Conservation (phyloP, 2,888 invertebrate species). For the Synergus gifuensis region DNA sequence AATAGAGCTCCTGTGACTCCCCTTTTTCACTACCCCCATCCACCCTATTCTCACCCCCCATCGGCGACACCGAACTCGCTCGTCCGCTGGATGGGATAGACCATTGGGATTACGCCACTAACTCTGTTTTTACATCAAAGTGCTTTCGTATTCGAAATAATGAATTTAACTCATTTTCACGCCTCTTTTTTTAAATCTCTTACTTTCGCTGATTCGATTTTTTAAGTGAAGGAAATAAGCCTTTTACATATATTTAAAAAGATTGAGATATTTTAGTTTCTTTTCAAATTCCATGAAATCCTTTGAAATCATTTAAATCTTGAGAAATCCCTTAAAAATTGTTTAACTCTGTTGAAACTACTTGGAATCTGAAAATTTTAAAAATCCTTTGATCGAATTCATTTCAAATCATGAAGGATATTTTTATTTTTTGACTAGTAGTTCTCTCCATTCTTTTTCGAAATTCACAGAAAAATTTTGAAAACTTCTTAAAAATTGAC, state of each 20-base stretch:
- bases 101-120: conserved; percentile 68
- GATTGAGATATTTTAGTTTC: too few relatives aligned
- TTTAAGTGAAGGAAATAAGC: neutral
- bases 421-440: too few relatives aligned
- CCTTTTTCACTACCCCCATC: conserved; percentile 33
- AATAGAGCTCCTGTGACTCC: conserved; percentile 43
- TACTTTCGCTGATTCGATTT: conserved; percentile 10
- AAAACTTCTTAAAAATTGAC: too few relatives aligned
- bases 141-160: conserved; percentile 63
- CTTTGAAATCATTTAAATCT: too few relatives aligned
- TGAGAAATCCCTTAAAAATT: too few relatives aligned
- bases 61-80: conserved; percentile 53
- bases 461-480: too few relatives aligned
- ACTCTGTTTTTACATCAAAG: conserved; percentile 70
- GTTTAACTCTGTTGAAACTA: too few relatives aligned
- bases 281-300: too few relatives aligned
- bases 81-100: conserved; percentile 51
- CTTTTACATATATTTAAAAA: neutral
- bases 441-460: too few relatives aligned
- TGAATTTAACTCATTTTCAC: conserved; percentile 43
- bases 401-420: too few relatives aligned
- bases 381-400: too few relatives aligned
- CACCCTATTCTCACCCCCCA: conserved; percentile 51
- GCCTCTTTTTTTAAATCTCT: conserved; percentile 24
- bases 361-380: too few relatives aligned